These are phyloP conservation scores for Cosmia trapezina DNA, from an alignment of 2,888 invertebrate genomes.

Conservation along the genomic window DNA sequence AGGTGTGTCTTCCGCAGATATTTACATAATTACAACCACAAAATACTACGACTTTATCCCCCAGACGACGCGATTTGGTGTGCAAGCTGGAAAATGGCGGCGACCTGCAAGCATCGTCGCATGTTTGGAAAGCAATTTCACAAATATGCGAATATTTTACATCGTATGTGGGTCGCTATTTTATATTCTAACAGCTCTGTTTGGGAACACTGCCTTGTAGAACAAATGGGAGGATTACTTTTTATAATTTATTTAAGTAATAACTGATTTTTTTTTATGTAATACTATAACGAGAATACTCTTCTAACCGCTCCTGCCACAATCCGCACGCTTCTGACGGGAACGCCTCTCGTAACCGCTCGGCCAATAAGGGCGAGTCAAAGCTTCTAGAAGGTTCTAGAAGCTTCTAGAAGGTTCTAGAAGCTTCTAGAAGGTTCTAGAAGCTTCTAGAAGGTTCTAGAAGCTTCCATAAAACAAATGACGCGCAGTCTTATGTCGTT, in stretches of 20 bases:
- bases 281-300: no score
- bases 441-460: no score
- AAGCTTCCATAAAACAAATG: no score
- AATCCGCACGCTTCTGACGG: no score
- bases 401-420: no score
- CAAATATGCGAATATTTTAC: conserved; percentile 63
- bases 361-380: no score
- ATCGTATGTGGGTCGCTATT: conserved; percentile 46
- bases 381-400: no score
- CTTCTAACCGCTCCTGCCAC: no score
- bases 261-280: no score
- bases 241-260: background rate
- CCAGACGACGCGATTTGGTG: conserved; percentile 52
- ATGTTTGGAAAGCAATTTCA: conserved; percentile 71
- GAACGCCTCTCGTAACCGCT: no score
- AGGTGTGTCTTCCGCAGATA: conserved; percentile 39
- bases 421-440: no score
- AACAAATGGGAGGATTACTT: conserved; percentile 1
- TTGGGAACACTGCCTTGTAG: conserved; percentile 7
- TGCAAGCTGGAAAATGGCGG: conserved; percentile 63
- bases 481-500: no score
- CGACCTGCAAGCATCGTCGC: conserved; percentile 56
- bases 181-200: conserved; percentile 33
- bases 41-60: conserved; percentile 46
- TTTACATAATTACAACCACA: conserved; percentile 52